Evolutionary conservation across 2,113 vertebrate species (phyloP).

Genomic region (Gnathonemus echidnorhynchus): DNA sequence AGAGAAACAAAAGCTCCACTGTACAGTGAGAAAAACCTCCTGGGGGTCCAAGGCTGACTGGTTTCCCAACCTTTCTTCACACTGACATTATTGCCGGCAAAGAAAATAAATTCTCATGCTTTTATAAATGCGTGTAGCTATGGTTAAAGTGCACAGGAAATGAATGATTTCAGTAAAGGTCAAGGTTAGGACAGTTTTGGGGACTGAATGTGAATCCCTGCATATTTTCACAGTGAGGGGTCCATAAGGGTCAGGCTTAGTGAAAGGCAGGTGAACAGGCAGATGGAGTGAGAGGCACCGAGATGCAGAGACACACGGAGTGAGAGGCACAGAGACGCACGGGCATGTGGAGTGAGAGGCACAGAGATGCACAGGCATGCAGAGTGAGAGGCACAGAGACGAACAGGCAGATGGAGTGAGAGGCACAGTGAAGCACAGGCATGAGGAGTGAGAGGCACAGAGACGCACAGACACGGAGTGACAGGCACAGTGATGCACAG

Average conservation of each 20-base stretch:
- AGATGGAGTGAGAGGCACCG: background rate
- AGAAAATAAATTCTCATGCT: background rate
- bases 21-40: background rate
- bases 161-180: background rate
- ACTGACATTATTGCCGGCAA: background rate
- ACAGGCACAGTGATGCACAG: background rate
- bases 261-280: background rate
- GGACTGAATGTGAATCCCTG: background rate
- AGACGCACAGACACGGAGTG: too few relatives aligned
- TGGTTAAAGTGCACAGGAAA: background rate
- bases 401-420: background rate
- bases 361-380: background rate
- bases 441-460: background rate
- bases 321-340: background rate
- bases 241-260: background rate
- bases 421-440: background rate
- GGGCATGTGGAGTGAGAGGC: background rate
- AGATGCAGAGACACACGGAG: background rate
- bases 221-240: background rate
- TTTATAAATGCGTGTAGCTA: background rate
- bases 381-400: background rate
- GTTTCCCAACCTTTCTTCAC: background rate
- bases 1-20: background rate
- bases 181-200: background rate
- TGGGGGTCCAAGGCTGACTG: background rate